Percentiles rank a stretch among this genome's conserved stretches.
Conservation (phyloP, 1,140 invertebrate species). For the Zaprionus capensis region DNA sequence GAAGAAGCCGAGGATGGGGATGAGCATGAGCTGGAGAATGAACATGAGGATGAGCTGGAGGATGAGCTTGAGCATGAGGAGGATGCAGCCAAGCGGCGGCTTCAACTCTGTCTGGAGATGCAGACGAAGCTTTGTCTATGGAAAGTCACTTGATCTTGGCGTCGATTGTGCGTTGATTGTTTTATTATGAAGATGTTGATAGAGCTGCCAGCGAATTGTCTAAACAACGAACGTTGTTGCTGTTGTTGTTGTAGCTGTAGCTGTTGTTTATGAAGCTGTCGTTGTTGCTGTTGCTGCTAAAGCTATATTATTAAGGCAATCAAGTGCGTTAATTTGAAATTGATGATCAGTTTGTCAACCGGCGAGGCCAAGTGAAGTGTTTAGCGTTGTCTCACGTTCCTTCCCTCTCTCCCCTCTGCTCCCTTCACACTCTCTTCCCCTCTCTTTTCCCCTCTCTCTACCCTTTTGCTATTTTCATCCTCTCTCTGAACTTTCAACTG, state of each 20-base stretch:
- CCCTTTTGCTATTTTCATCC: too few species aligned
- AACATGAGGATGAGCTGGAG: slow-evolving; percentile 18
- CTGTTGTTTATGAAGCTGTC: neutral
- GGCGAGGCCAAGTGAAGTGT: slow-evolving; percentile 17
- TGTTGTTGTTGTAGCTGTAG: slow-evolving; percentile 6
- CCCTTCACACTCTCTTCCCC: neutral
- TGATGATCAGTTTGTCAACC: slow-evolving; percentile 66
- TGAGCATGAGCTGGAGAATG: neutral
- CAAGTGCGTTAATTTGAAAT: slow-evolving; percentile 68
- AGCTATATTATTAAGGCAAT: slow-evolving; percentile 77
- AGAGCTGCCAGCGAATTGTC: slow-evolving; percentile 49
- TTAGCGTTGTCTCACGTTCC: neutral
- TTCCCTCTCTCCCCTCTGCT: neutral
- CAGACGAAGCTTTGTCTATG: slow-evolving; percentile 61
- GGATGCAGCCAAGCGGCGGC: slow-evolving; percentile 11
- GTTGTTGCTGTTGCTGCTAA: slow-evolving; percentile 46
- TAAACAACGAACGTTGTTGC: slow-evolving; percentile 38
- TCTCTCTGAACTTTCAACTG: slow-evolving; percentile 31
- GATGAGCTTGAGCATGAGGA: slow-evolving; percentile 4
- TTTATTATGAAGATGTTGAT: slow-evolving; percentile 81
- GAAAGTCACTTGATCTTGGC: slow-evolving; percentile 75
- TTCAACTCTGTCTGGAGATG: slow-evolving; percentile 13
- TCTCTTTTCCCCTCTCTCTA: neutral
- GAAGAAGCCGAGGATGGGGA: slow-evolving; percentile 7
- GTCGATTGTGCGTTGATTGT: slow-evolving; percentile 81